Base-by-base conservation (phyloP, 2,888 invertebrate species). In the Latheticus oryzae region DNA sequence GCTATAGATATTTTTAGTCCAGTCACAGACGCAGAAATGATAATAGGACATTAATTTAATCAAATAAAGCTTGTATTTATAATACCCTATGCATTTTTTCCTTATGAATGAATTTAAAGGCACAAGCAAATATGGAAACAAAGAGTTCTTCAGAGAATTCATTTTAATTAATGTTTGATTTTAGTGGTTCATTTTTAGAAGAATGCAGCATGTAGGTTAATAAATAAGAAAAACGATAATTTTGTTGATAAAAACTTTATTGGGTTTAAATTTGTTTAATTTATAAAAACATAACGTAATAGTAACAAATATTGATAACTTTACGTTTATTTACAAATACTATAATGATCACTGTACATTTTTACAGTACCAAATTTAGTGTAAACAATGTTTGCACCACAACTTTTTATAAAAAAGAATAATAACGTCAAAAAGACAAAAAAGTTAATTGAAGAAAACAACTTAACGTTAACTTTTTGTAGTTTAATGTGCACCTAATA, bases 271-370 rank as follows among this genome's bases (percentile, higher is more conserved):
- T 75, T 76, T 73, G 69, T 73, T 73, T 72, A 76, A 75, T 76
- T 74, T 75, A 75, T 76, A 76, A 77, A 76, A 77, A 76, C 76
- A 76, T 76, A 77, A 76, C 76, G 75, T 74, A 76, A 75, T 75
- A 73, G 72, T 75, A 76, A 76, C 76, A 76, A 76, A 76, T 74
- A 73, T 73, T 65, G 67, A 72, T 71, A 73, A 72, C 71, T 73
- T 68, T 66, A 70, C 68, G 69, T 67, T 67, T 66, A 70, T 71
- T 64, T 70, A 71, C 69, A 72, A 60, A 63, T 65, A 66, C 60
- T 61, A 64, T 70, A 67, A 65, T 67, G 53, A 71, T 71, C 69
- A 53, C 45, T 54, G 47, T 54, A 54, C 54, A 54, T 37, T 58
- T 66, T 67, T 67, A 58, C 67, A 65, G 62, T 56, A 50, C 28